These are phyloP conservation scores for Lepus timidus DNA, from an alignment of 2,113 vertebrate species.

Conservation along the genomic window DNA sequence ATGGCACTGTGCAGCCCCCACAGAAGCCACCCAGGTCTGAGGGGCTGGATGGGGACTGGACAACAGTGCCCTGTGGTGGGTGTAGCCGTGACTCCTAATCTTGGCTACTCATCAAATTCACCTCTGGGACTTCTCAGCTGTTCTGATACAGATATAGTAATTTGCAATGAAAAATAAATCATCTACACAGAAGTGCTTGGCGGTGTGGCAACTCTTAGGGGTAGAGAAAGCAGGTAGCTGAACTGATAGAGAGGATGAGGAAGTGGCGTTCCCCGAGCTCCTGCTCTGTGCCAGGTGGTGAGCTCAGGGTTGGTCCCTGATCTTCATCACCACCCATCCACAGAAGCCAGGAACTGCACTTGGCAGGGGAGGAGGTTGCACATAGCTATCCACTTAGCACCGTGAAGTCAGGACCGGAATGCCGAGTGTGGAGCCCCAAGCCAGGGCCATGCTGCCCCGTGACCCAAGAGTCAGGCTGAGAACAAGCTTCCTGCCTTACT, in stretches of 20 bases:
- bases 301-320: not conserved
- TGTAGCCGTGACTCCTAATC: not conserved
- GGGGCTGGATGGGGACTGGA: not conserved
- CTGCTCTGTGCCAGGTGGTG: too few species aligned
- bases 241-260: not conserved
- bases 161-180: not conserved
- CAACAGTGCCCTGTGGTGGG: not conserved
- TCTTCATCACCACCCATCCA: not conserved
- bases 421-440: too few species aligned
- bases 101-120: not conserved
- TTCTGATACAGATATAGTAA: not conserved
- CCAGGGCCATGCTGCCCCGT: accelerated
- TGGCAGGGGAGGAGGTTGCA: not conserved
- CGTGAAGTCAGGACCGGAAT: not conserved
- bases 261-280: too few species aligned
- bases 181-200: not conserved
- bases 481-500: too few species aligned
- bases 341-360: not conserved
- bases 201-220: not conserved
- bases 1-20: too few species aligned
- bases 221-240: not conserved
- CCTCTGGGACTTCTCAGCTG: not conserved
- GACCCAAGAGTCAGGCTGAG: not conserved
- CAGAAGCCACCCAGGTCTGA: not conserved
- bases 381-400: too few species aligned